Conservation (phyloP, 2,797 vertebrate genomes). For the Trematomus bernacchii region DNA sequence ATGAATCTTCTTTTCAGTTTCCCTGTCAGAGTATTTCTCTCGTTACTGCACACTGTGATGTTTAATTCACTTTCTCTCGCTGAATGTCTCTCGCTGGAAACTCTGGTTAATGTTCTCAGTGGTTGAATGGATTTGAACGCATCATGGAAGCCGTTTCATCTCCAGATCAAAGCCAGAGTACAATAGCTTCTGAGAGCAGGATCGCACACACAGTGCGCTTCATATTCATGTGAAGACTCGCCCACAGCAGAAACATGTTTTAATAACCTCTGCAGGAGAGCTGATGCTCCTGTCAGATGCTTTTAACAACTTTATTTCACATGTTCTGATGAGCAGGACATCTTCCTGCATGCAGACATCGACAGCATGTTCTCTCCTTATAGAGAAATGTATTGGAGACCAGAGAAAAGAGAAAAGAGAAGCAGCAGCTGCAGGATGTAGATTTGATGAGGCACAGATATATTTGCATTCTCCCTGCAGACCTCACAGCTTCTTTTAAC, state of each 20-base stretch:
- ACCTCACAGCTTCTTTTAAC: conserved; percentile 30
- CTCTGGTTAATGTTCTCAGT: too few relatives aligned
- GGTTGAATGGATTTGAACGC: too few relatives aligned
- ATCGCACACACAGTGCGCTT: too few relatives aligned
- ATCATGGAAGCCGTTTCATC: background rate
- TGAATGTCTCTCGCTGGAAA: too few relatives aligned
- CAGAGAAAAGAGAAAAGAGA: too few relatives aligned
- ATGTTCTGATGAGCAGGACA: conserved; percentile 9
- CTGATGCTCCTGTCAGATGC: background rate
- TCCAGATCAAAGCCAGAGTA: conserved; percentile 7
- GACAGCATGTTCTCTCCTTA: background rate
- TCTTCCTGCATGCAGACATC: conserved; percentile 3
- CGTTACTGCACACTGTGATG: conserved; percentile 15
- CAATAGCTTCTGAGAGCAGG: background rate
- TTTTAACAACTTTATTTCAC: too few relatives aligned
- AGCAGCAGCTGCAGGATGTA: conserved; percentile 10
- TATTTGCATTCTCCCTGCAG: conserved; percentile 9
- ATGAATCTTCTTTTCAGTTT: conserved; percentile 37
- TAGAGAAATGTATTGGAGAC: conserved; percentile 7
- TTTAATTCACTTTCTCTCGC: conserved; percentile 32
- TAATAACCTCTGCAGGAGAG: conserved; percentile 30
- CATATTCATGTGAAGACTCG: conserved; percentile 42
- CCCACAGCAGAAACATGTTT: conserved; percentile 20
- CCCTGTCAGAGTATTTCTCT: conserved; percentile 32
- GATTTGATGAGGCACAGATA: conserved; percentile 1